Evolutionary conservation across 1,140 invertebrate species (phyloP).

Genomic region (Vanessa atalanta): DNA sequence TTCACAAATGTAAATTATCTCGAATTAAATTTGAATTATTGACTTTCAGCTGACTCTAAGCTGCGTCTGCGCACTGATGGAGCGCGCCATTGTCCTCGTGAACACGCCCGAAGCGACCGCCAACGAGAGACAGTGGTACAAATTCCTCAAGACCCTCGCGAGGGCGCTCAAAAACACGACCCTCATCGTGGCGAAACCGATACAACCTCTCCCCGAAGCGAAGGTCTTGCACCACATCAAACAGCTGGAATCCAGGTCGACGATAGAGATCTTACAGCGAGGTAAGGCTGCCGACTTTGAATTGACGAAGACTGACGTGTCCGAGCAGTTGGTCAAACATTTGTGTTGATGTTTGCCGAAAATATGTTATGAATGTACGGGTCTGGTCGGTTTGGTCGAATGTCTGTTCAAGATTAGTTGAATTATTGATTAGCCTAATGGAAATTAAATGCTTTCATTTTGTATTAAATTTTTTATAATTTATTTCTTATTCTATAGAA

Average conservation of each 20-base stretch:
- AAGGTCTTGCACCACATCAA: conserved; percentile 57
- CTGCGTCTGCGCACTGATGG: conserved; percentile 63
- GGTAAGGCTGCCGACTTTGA: conserved; percentile 64
- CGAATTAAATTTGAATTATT: not conserved
- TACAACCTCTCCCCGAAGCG: conserved; percentile 48
- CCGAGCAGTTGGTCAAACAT: conserved; percentile 60
- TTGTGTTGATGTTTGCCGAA: conserved; percentile 58
- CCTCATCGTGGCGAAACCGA: conserved; percentile 49
- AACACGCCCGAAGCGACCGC: conserved; percentile 67
- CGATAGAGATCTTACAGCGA: conserved; percentile 69
- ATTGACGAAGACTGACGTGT: conserved; percentile 59
- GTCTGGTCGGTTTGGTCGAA: not conserved
- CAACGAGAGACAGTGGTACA: conserved; percentile 71
- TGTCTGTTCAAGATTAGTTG: not conserved
- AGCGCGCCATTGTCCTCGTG: conserved; percentile 57
- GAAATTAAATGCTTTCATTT: too few species aligned
- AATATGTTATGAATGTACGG: conserved; percentile 16
- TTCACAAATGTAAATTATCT: not conserved
- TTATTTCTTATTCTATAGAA: not conserved
- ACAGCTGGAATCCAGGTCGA: conserved; percentile 61
- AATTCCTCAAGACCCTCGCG: conserved; percentile 69
- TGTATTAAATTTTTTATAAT: not conserved
- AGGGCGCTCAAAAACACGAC: conserved; percentile 62
- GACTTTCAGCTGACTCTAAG: conserved; percentile 61
- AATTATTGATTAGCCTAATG: not conserved